Conservation (phyloP, 1,140 invertebrate species). For the Habropoda laboriosa region DNA sequence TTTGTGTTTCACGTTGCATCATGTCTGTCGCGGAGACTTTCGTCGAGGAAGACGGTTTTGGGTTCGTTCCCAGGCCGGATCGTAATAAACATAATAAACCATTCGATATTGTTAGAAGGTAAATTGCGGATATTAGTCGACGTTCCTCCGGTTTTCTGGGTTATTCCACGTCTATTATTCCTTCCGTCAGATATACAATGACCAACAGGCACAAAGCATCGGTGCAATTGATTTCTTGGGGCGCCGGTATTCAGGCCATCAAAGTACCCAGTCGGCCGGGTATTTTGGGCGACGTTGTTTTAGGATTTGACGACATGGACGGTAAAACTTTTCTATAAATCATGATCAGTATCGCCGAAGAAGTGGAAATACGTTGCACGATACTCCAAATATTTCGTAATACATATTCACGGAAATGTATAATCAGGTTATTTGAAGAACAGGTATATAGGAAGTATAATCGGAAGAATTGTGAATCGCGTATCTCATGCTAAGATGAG, state of each 20-base stretch:
- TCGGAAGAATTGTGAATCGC: slow-evolving; percentile 85
- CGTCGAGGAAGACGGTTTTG: slow-evolving; percentile 68
- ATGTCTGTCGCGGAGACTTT: slow-evolving; percentile 44
- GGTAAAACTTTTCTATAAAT: too few relatives aligned
- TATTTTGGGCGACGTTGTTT: slow-evolving; percentile 83
- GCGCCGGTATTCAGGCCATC: slow-evolving; percentile 85
- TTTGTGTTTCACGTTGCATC: background rate
- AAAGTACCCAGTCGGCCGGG: slow-evolving; percentile 83
- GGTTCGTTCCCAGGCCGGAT: slow-evolving; percentile 53
- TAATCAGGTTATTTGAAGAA: slow-evolving; percentile 80
- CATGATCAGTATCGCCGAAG: too few relatives aligned
- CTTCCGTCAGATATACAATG: slow-evolving; percentile 76
- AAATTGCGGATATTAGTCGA: background rate
- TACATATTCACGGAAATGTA: slow-evolving; percentile 33
- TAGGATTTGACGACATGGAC: slow-evolving; percentile 85
- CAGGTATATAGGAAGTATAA: slow-evolving; percentile 85
- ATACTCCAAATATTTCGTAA: too few relatives aligned
- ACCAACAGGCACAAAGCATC: slow-evolving; percentile 78
- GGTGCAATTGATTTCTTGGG: slow-evolving; percentile 84
- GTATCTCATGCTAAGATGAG: slow-evolving; percentile 79
- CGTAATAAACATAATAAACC: background rate
- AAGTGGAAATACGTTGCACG: too few relatives aligned
- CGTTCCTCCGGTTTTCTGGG: background rate
- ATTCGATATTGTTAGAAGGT: slow-evolving; percentile 68
- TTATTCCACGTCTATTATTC: background rate